Base-by-base conservation (phyloP, 2,113 vertebrate species). In the Poeciliopsis prolifica region DNA sequence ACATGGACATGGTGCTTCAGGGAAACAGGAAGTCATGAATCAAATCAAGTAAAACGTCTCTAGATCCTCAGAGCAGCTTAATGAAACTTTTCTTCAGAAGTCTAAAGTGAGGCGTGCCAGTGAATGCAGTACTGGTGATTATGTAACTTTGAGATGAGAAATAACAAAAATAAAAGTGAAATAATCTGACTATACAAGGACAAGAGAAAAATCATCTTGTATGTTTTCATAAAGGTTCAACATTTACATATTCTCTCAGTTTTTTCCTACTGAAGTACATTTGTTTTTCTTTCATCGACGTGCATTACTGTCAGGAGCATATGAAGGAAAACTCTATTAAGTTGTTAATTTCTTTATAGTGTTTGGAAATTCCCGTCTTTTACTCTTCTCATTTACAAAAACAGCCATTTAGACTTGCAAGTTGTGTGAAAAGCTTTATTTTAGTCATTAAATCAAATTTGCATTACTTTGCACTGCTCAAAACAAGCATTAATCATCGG, bases 361-460 rank as follows among this genome's bases (percentile, higher is more conserved):
- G 44, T 73, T 78, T 77, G 40, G 74, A 81, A 77, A 82, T 75
- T 35, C 72, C 44, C 65, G 69, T 68, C 17, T 77, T 83, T 83
- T 30, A 69, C 14, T 48, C 28, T 37, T 60, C 68, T 30, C 13
- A 4, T 3, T 76, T 24, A 31, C 74, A 67, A 37, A 78, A 80
- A 72, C 75, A 75, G 58, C 76, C 19, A 77, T 87, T 87, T 75
- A 51, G 80, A 87, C 79, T 79, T 86, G 70, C 54, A 74, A 86
- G 65, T 82, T 82, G 71, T 70, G 62, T 81, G 75, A 74, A 83
- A 68, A 79, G 17, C 86, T 89, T 88, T 78, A 83, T 91, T 91
- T 86, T 70, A 81, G 79, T 86, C 86, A 82, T 88, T 87, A 91
- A 87, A 90, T 91, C 81, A 90, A 90, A 90, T 69, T 78, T 1